Conservation (phyloP, 2,888 invertebrate genomes). For the Philereme vetulata region DNA sequence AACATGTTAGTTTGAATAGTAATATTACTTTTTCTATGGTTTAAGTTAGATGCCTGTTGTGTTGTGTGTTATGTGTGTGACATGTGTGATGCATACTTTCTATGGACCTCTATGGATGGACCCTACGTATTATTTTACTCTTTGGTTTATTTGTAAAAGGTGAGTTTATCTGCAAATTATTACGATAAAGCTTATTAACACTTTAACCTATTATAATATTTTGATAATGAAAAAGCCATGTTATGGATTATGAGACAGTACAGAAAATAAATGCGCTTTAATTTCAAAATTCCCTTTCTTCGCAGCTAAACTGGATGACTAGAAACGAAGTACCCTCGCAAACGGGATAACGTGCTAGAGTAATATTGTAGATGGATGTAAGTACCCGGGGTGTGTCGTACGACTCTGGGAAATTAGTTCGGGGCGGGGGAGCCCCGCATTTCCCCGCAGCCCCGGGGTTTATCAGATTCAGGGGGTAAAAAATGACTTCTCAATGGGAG, state of each 20-base stretch:
- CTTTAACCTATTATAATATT: no score
- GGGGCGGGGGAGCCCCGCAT: constrained; percentile 79
- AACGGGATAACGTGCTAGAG: constrained; percentile 81
- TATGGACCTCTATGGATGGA: no score
- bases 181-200: no score
- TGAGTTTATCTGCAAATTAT: no score
- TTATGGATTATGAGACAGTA: neutral
- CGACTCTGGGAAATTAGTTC: constrained; percentile 83
- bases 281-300: constrained; percentile 69
- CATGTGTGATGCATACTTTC: no score
- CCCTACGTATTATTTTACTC: no score
- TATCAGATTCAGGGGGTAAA: constrained; percentile 83
- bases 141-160: no score
- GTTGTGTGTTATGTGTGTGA: no score
- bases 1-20: no score
- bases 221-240: no score
- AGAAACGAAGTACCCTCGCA: constrained; percentile 76
- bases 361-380: constrained; percentile 84
- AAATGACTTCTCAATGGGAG: constrained; percentile 83
- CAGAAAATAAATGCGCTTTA: constrained; percentile 45
- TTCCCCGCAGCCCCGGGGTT: constrained; percentile 66
- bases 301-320: constrained; percentile 64
- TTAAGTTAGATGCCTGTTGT: no score
- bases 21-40: no score
- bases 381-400: constrained; percentile 82